Conservation (phyloP, 2,113 vertebrate genomes). For the Scomber scombrus region DNA sequence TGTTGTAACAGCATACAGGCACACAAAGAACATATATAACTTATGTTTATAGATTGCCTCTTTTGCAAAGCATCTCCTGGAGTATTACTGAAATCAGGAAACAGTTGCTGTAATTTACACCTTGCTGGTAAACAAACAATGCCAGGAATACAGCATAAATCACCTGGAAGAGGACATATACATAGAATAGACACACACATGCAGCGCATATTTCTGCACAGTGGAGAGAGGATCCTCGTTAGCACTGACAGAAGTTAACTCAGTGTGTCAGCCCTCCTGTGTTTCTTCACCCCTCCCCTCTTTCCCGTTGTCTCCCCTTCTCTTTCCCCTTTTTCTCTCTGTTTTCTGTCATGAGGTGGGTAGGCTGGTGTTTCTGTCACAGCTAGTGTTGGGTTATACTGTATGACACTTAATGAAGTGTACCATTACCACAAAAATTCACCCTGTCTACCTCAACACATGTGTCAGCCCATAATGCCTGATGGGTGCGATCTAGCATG, state of each 20-base stretch:
- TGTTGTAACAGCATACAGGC: background rate
- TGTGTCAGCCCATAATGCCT: conserved; percentile 38
- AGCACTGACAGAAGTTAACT: conserved; percentile 76
- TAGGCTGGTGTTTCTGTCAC: conserved; percentile 46
- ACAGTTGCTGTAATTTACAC: conserved; percentile 23
- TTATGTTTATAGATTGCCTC: conserved; percentile 12
- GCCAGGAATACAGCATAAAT: conserved; percentile 48
- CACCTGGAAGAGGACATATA: conserved; percentile 47
- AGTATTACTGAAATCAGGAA: conserved; percentile 36
- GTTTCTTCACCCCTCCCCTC: conserved; percentile 36
- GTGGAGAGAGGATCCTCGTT: conserved; percentile 72
- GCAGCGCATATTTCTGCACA: conserved; percentile 61
- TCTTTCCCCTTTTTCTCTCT: conserved; percentile 18
- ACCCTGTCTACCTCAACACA: conserved; percentile 31
- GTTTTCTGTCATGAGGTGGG: conserved; percentile 32
- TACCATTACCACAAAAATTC: conserved; percentile 34
- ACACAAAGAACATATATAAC: background rate
- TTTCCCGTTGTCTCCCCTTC: background rate
- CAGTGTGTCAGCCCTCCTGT: conserved; percentile 69
- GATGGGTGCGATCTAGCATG: conserved; percentile 47
- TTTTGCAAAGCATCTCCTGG: conserved; percentile 6
- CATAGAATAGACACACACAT: conserved; percentile 26
- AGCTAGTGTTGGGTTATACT: conserved; percentile 37
- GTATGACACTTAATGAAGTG: conserved; percentile 51
- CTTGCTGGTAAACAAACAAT: conserved; percentile 28